These are phyloP conservation scores for Hipposideros armiger DNA, from an alignment of 2,113 vertebrate genomes.

Conservation along the genomic window DNA sequence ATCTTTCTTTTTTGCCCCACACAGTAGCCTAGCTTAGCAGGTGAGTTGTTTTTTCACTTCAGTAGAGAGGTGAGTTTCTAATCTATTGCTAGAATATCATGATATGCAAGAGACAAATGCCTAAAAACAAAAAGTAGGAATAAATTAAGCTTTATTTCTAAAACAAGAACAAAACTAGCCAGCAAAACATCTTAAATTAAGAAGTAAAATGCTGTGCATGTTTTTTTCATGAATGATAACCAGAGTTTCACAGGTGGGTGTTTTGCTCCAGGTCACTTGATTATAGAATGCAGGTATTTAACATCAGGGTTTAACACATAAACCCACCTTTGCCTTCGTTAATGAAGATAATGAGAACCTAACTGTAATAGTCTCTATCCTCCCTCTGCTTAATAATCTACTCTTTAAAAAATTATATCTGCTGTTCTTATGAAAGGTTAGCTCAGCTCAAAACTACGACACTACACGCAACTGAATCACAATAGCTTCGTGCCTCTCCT, in stretches of 20 bases:
- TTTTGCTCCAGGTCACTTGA: not conserved
- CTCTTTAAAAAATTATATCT: not conserved
- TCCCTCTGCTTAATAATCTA: not conserved
- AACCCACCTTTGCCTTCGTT: not conserved
- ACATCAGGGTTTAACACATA: not conserved
- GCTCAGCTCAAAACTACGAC: not conserved
- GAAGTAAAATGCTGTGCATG: not conserved
- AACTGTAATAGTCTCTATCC: not conserved
- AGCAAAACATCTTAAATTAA: not conserved
- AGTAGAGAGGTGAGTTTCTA: not conserved
- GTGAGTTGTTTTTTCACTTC: not conserved
- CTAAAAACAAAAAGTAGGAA: not conserved
- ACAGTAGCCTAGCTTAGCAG: not conserved
- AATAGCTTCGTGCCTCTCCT: fast-evolving
- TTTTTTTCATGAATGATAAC: not conserved
- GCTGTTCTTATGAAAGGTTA: not conserved
- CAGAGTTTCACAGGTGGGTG: not conserved
- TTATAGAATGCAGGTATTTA: not conserved
- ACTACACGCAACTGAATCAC: fast-evolving
- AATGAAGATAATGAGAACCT: not conserved
- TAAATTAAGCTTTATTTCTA: not conserved
- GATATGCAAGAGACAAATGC: not conserved
- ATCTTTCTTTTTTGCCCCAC: not conserved
- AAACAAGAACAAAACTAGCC: not conserved
- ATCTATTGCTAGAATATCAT: not conserved